These are phyloP conservation scores for Cyrtodaria siliqua DNA, from an alignment of 2,888 invertebrate genomes.

Conservation along the genomic window DNA sequence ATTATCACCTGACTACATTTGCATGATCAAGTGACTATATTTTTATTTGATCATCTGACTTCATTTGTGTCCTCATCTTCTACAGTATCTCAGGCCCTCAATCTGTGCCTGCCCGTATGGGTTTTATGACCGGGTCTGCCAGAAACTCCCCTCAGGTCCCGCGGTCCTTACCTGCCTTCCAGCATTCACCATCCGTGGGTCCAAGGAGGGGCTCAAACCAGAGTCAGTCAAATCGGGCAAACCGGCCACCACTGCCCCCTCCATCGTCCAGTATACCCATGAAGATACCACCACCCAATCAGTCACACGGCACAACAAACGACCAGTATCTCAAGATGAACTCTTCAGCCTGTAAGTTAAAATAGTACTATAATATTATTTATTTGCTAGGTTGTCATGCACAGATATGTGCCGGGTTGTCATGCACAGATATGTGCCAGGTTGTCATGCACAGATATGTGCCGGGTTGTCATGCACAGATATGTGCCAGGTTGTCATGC, in stretches of 20 bases:
- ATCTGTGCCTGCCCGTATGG: constrained; percentile 55
- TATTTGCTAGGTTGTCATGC: too few species aligned
- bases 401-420: too few species aligned
- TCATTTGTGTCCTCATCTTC: too few species aligned
- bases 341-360: constrained; percentile 6
- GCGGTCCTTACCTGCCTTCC: constrained; percentile 43
- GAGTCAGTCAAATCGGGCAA: constrained; percentile 52
- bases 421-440: too few species aligned
- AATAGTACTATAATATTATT: too few species aligned
- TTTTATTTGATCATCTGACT: too few species aligned
- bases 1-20: too few species aligned
- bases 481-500: too few species aligned
- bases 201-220: constrained; percentile 40
- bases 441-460: too few species aligned
- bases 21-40: too few species aligned
- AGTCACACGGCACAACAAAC: constrained; percentile 12
- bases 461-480: too few species aligned
- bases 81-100: constrained; percentile 50
- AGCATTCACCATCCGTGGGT: constrained; percentile 20
- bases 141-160: constrained; percentile 47
- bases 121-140: constrained; percentile 15
- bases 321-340: constrained; percentile 66
- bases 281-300: constrained; percentile 35
- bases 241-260: constrained; percentile 71
- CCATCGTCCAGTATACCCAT: constrained; percentile 31